Evolutionary conservation across 2,113 vertebrate species (phyloP), one percentile per base, ranked within the genome.

Genomic region (Orthochromis malagaraziensis): DNA sequence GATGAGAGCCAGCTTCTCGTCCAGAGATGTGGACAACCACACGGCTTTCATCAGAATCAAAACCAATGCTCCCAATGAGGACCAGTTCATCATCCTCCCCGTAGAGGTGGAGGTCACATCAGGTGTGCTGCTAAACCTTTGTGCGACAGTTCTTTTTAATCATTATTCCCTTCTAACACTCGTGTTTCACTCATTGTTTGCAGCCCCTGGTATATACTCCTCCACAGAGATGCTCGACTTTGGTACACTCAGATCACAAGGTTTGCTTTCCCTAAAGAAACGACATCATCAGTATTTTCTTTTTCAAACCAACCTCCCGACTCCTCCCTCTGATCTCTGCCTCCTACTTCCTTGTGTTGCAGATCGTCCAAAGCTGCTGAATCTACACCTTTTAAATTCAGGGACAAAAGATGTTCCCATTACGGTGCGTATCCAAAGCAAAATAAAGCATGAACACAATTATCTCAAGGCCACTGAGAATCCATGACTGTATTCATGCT

Each of bases 1-100:
- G 87, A 99, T 99, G 98, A 97, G 99, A 96, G 99, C 98, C 93
- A 99, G 98, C 89, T 99, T 99, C 95, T 99, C 98, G 1, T 99
- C 99, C 6, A 96, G 98, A 95, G 98, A 99, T 89, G 98, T 97
- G 38, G 98, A 99, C 96, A 99, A 99, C 96, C 98, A 99, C 93
- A 99, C 98, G 17, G 98, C 98, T 86, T 99, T 99, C 92, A 99
- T 99, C 91, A 96, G 98, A 93, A 99, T 99, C 94, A 99, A 99
- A 97, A 99, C 99, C 16, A 99, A 99, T 33, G 97, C 98, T 47
- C 98, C 98, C 53, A 97, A 98, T 51, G 97, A 94, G 85, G 97
- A 98, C 65, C 97, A 99, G 93, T 99, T 98, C 88, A 98, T 99
- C 95, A 99, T 99, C 93, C 97, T 99, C 81, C 99, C 98, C 2